Evolutionary conservation across 2,888 invertebrate genomes (phyloP).

Genomic region (Petrolisthes cinctipes): DNA sequence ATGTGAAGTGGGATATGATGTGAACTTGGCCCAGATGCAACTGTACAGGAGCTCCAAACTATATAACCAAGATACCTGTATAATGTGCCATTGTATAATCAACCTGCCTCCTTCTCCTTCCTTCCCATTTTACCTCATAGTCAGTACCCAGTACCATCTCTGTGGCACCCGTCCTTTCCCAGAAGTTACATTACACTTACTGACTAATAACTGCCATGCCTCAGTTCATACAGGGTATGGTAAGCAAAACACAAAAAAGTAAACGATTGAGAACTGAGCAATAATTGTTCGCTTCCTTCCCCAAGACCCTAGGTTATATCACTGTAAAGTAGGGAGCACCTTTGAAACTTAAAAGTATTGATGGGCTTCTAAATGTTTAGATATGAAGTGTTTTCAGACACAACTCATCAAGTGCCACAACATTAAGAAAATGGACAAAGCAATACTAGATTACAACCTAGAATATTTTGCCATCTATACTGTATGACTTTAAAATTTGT

Average conservation of each 20-base stretch:
- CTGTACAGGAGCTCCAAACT: too few species aligned
- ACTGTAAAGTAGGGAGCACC: neutral
- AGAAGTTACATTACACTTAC: neutral
- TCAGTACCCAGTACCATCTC: neutral
- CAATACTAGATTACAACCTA: too few species aligned
- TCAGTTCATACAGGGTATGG: neutral
- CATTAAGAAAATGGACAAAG: too few species aligned
- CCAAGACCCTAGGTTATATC: neutral
- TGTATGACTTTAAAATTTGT: too few species aligned
- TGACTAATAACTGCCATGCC: neutral
- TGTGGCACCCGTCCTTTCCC: neutral
- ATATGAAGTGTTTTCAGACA: neutral
- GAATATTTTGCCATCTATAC: too few species aligned
- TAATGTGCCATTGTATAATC: too few species aligned
- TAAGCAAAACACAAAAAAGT: neutral
- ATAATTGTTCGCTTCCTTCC: slow-evolving; percentile 8
- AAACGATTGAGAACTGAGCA: slow-evolving; percentile 4
- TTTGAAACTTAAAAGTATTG: neutral
- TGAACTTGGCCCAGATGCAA: too few species aligned
- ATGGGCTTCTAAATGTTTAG: slow-evolving; percentile 5
- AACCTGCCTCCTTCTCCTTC: too few species aligned
- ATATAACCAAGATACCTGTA: too few species aligned
- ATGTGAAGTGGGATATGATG: too few species aligned
- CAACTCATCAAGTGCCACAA: too few species aligned
- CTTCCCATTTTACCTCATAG: too few species aligned